Evolutionary conservation across 2,113 vertebrate genomes (phyloP).

Genomic region (Chlorodrepanis virens): DNA sequence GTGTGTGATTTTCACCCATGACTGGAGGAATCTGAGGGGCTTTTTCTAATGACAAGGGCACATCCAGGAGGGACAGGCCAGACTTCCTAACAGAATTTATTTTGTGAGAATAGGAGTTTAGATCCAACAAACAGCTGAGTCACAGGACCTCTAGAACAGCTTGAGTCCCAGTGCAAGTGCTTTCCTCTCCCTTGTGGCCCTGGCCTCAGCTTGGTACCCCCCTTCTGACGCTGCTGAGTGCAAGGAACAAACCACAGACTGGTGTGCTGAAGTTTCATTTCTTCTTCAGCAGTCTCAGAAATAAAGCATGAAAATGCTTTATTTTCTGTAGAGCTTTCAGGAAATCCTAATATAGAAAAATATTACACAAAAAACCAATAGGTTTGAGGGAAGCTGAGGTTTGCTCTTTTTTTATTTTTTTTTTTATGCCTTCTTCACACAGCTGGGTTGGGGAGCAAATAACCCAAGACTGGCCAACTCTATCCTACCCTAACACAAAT

Average conservation of each 20-base stretch:
- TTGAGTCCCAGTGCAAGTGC: not conserved
- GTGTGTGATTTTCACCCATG: not conserved
- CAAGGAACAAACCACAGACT: not conserved
- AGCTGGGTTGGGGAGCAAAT: not conserved
- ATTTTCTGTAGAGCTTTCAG: not conserved
- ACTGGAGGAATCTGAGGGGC: not conserved
- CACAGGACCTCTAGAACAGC: not conserved
- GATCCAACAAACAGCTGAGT: not conserved
- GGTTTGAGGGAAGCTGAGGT: not conserved
- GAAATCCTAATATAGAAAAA: not conserved
- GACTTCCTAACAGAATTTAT: not conserved
- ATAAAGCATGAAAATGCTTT: accelerated
- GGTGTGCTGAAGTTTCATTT: not conserved
- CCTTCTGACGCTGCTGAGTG: not conserved
- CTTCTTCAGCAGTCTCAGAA: not conserved
- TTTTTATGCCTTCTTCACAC: not conserved
- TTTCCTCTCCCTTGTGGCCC: not conserved
- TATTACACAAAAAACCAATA: not conserved
- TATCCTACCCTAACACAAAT: not conserved
- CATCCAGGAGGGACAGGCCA: not conserved
- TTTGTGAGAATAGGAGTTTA: not conserved
- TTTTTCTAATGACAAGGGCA: not conserved
- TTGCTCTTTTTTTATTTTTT: not conserved
- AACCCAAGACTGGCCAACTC: not conserved
- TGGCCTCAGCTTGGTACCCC: not conserved